These are phyloP conservation scores for Chlamydotis undulata DNA, from an alignment of 2,113 vertebrate species.

Conservation along the genomic window DNA sequence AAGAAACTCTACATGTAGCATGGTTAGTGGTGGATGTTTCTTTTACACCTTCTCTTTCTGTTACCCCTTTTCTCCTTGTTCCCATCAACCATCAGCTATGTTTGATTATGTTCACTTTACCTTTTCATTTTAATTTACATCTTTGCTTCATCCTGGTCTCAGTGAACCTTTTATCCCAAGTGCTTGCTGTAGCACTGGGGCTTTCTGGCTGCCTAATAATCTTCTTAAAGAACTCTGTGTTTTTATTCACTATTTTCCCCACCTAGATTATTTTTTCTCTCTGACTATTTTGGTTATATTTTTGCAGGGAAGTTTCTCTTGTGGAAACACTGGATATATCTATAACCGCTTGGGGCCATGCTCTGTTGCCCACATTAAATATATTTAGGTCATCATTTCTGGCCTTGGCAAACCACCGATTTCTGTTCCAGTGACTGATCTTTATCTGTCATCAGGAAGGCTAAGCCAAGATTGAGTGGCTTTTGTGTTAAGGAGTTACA, in stretches of 20 bases:
- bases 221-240: neutral
- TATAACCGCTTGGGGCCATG: neutral
- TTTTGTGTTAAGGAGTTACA: neutral
- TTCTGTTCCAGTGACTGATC: slow-evolving; percentile 16
- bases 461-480: neutral
- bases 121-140: neutral
- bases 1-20: neutral
- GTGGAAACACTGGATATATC: neutral
- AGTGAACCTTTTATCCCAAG: neutral
- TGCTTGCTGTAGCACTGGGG: neutral
- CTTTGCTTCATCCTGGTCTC: neutral
- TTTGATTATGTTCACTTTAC: neutral
- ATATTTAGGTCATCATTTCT: slow-evolving; percentile 21
- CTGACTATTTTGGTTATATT: neutral
- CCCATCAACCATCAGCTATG: neutral
- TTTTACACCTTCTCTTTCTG: neutral
- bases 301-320: neutral
- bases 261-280: neutral
- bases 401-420: neutral
- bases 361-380: slow-evolving; percentile 27
- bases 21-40: neutral
- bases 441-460: neutral
- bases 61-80: neutral
- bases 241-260: neutral
- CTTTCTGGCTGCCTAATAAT: neutral